Conservation (phyloP, 2,888 invertebrate genomes). For the Hyposoter didymator region DNA sequence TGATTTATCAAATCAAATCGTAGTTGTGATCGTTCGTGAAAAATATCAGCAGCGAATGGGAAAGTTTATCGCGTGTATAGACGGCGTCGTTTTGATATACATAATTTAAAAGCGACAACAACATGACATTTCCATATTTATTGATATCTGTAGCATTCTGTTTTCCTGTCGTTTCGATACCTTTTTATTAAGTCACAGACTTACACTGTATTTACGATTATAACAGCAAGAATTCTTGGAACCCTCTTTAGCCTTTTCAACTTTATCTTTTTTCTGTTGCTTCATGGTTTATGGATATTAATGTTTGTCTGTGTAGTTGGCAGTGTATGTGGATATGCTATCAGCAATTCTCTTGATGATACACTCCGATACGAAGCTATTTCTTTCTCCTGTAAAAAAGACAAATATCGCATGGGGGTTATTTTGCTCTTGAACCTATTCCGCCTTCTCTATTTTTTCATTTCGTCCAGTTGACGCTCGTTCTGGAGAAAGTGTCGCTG, state of each 20-base stretch:
- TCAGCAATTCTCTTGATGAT: neutral
- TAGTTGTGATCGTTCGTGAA: neutral
- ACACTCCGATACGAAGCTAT: neutral
- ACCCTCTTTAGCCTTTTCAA: neutral
- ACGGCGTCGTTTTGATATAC: too few relatives aligned
- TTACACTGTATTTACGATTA: neutral
- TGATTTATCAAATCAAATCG: neutral
- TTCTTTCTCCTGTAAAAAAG: neutral
- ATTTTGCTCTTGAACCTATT: slow-evolving; percentile 7
- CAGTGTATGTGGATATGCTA: neutral
- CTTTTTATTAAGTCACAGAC: neutral
- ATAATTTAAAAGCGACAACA: too few relatives aligned
- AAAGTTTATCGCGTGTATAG: neutral
- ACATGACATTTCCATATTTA: too few relatives aligned
- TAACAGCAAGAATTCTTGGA: neutral
- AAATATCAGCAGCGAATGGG: neutral
- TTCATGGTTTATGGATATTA: neutral
- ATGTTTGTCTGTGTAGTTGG: neutral
- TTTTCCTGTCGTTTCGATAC: neutral
- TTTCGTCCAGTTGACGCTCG: slow-evolving; percentile 30
- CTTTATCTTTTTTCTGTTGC: neutral
- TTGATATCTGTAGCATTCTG: neutral
- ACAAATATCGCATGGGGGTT: slow-evolving; percentile 1
- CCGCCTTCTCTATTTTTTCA: neutral
- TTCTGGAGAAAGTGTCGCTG: slow-evolving; percentile 11